Percentiles rank a stretch among this genome's conserved stretches.
These are phyloP conservation scores for Syngnathoides biaculeatus DNA, from an alignment of 2,113 vertebrate genomes.

Conservation along the genomic window DNA sequence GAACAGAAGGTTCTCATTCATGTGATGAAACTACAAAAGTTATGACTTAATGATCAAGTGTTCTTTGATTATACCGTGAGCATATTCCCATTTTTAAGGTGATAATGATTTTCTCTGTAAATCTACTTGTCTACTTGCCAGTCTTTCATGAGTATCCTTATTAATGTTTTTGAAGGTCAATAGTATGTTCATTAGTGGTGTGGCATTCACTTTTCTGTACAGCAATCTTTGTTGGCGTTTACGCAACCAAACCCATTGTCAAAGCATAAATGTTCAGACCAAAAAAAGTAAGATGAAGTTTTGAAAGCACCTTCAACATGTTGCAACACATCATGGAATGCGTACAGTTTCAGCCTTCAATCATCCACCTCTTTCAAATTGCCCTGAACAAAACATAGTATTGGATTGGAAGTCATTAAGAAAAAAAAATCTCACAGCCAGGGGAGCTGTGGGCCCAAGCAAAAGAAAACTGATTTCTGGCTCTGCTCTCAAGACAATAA, in stretches of 20 bases:
- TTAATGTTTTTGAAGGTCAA: no score
- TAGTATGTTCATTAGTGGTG: no score
- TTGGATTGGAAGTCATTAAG: conserved; percentile 53
- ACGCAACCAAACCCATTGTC: not conserved
- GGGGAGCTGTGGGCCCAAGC: conserved; percentile 53
- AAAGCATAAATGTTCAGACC: not conserved
- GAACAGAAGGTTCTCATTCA: not conserved
- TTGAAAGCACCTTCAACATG: not conserved
- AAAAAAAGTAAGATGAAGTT: not conserved
- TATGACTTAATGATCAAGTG: no score
- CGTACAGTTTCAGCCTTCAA: not conserved
- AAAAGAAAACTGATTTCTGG: conserved; percentile 67
- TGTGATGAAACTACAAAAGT: not conserved
- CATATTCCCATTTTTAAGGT: no score
- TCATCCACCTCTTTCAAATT: conserved; percentile 36
- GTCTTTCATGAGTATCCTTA: no score
- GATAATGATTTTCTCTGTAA: no score
- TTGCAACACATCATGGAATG: not conserved
- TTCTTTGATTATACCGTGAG: no score
- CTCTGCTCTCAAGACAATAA: conserved; percentile 62
- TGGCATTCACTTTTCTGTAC: no score
- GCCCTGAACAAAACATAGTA: conserved; percentile 41
- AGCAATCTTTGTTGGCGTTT: not conserved
- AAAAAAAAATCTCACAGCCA: conserved; percentile 32
- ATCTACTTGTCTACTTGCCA: no score